Evolutionary conservation across 2,113 vertebrate genomes (phyloP).

Genomic region (Raja brachyura): DNA sequence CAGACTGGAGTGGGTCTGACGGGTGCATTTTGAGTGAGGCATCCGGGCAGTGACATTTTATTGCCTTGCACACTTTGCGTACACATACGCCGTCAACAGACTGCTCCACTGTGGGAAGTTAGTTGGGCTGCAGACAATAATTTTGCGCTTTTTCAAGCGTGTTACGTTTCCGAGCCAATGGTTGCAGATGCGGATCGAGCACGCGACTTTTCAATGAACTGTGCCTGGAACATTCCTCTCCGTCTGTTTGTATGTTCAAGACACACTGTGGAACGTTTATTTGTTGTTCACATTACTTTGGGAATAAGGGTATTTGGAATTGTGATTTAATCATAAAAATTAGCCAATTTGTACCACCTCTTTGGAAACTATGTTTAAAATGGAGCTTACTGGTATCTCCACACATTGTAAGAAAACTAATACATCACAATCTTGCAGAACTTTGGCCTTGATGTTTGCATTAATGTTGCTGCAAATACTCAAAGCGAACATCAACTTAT

Average conservation of each 20-base stretch:
- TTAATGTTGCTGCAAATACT: not conserved
- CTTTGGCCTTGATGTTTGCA: not conserved
- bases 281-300: not conserved
- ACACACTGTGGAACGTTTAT: not conserved
- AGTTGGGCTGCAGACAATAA: too few relatives aligned
- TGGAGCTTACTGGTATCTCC: not conserved
- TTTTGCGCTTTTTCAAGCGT: too few relatives aligned
- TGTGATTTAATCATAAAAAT: constrained; percentile 6
- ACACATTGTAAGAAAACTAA: not conserved
- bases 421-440: not conserved
- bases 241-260: not conserved
- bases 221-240: not conserved
- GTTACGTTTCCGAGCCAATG: too few relatives aligned
- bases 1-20: too few relatives aligned
- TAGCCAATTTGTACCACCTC: not conserved
- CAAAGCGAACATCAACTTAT: not conserved
- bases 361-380: not conserved
- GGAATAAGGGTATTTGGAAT: not conserved
- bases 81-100: too few relatives aligned
- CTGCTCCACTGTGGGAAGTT: too few relatives aligned
- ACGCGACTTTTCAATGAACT: not conserved
- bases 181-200: not conserved
- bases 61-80: too few relatives aligned
- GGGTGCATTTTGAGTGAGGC: too few relatives aligned
- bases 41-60: too few relatives aligned